These are phyloP conservation scores for Oegoconia quadripuncta DNA, from an alignment of 2,888 invertebrate species.

Conservation along the genomic window DNA sequence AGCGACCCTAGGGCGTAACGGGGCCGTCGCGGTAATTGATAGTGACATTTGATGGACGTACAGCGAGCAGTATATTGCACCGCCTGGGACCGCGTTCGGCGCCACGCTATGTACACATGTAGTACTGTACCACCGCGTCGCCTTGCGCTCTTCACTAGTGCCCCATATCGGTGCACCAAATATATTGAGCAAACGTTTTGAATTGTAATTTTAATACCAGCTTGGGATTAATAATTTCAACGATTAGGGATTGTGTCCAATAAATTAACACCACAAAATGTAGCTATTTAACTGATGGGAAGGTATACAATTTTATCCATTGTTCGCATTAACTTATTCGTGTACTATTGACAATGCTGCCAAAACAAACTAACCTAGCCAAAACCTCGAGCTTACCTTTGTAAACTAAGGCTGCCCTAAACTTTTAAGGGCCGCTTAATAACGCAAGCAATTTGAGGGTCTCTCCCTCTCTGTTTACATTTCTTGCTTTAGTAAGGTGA, in stretches of 20 bases:
- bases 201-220: slow-evolving; percentile 4
- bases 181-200: slow-evolving; percentile 7
- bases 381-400: slow-evolving; percentile 68
- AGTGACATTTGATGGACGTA: slow-evolving; percentile 72
- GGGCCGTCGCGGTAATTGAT: slow-evolving; percentile 63
- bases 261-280: slow-evolving; percentile 3
- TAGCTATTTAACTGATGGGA: not conserved
- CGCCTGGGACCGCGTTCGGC: slow-evolving; percentile 41
- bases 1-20: slow-evolving; percentile 32
- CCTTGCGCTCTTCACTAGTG: slow-evolving; percentile 3
- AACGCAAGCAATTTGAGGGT: slow-evolving; percentile 73
- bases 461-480: slow-evolving; percentile 73
- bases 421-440: slow-evolving; percentile 75
- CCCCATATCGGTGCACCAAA: not conserved
- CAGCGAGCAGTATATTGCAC: slow-evolving; percentile 52
- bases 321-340: slow-evolving; percentile 27
- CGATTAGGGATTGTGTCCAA: slow-evolving; percentile 6
- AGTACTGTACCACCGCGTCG: not conserved
- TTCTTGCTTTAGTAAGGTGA: slow-evolving; percentile 70
- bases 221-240: slow-evolving; percentile 8
- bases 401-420: slow-evolving; percentile 71
- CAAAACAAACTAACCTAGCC: slow-evolving; percentile 65
- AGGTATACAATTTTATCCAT: not conserved
- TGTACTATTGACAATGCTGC: slow-evolving; percentile 59
- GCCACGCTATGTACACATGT: slow-evolving; percentile 3